A percentile compares a stretch with the other conserved stretches of the same genome.
Conservation (phyloP, 2,888 invertebrate species). For the Cheilosia pagana region DNA sequence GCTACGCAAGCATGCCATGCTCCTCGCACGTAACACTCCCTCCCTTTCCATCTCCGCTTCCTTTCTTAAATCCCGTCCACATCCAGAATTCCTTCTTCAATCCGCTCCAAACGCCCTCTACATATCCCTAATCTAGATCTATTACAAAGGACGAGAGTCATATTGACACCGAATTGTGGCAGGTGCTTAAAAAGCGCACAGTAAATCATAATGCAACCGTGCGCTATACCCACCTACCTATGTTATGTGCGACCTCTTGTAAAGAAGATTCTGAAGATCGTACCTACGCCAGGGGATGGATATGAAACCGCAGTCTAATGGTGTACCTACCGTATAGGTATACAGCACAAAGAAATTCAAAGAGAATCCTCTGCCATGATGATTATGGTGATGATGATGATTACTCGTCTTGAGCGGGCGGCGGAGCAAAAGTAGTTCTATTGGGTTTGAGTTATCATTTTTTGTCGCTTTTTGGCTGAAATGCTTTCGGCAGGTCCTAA, state of each 20-base stretch:
- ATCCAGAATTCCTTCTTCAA: too few species aligned
- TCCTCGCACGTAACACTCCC: too few species aligned
- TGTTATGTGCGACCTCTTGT: background rate
- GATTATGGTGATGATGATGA: constrained; percentile 16
- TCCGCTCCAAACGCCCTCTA: too few species aligned
- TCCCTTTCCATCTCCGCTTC: too few species aligned
- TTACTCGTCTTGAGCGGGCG: background rate
- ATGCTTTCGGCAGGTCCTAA: constrained; percentile 9
- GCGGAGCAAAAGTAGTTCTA: background rate
- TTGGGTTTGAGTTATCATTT: constrained; percentile 19
- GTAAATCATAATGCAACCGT: constrained; percentile 61
- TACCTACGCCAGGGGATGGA: constrained; percentile 15
- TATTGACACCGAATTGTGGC: constrained; percentile 75
- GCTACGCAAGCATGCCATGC: too few species aligned
- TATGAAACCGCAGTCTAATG: constrained; percentile 16
- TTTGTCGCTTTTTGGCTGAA: background rate
- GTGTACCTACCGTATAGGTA: background rate
- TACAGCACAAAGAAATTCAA: constrained; percentile 10
- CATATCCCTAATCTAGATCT: too few species aligned
- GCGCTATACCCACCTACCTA: constrained; percentile 16
- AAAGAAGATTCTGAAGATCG: constrained; percentile 28
- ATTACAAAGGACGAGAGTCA: constrained; percentile 69
- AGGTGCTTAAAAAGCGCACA: constrained; percentile 73
- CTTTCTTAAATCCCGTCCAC: too few species aligned
- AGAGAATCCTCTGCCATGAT: constrained; percentile 19